phyloP scores from a whole-genome alignment of 2,797 vertebrate species.

The Cyclura pinguis region DNA sequence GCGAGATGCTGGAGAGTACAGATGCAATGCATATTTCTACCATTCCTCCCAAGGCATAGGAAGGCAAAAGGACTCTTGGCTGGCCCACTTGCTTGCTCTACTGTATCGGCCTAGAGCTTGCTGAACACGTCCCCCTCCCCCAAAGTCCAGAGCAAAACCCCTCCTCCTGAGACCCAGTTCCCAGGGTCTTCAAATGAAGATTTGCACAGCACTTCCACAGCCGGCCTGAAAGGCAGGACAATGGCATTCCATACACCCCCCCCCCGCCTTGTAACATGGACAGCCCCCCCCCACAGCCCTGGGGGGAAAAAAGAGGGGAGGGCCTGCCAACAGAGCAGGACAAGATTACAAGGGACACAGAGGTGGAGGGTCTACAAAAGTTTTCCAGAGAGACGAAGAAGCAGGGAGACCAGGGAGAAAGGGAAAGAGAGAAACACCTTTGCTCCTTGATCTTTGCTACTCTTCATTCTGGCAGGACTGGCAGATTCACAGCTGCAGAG shows the following conservation, averaged over 20 bases:
- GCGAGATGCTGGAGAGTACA: neutral
- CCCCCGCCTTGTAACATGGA: slow-evolving; percentile 54
- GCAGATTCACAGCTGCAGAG: neutral
- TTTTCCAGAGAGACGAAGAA: slow-evolving; percentile 23
- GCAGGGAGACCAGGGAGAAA: neutral
- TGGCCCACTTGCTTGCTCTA: neutral
- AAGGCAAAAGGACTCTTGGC: neutral
- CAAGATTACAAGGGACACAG: neutral
- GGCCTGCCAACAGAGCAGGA: slow-evolving; percentile 6
- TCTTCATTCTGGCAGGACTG: neutral
- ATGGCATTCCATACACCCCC: slow-evolving; percentile 57
- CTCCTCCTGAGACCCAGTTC: slow-evolving; percentile 63
- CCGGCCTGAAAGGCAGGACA: slow-evolving; percentile 67
- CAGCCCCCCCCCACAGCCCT: neutral
- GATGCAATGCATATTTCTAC: no score
- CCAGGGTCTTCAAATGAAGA: slow-evolving; percentile 75
- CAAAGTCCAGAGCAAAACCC: slow-evolving; percentile 57
- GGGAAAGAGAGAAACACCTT: slow-evolving; percentile 44
- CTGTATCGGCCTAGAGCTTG: slow-evolving; percentile 8
- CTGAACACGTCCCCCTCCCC: slow-evolving; percentile 36
- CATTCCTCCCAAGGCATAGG: neutral
- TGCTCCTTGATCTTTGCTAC: neutral
- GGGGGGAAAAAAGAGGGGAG: slow-evolving; percentile 57
- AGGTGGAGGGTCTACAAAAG: slow-evolving; percentile 45
- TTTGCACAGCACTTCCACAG: slow-evolving; percentile 73